Evolutionary conservation across 2,113 vertebrate species (phyloP).

Genomic region (Ranitomeya variabilis): DNA sequence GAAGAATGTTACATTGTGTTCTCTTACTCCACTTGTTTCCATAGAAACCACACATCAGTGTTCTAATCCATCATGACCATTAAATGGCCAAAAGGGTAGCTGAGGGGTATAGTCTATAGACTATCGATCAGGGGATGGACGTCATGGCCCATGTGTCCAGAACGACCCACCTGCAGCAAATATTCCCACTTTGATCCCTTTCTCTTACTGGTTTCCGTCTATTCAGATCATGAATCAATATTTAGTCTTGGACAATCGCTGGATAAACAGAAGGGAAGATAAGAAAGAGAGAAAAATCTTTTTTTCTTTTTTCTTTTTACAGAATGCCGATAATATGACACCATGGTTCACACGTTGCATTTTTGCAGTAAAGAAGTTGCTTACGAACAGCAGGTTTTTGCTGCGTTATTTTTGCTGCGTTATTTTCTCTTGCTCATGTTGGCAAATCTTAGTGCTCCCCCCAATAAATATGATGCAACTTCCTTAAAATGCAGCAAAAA

Average conservation of each 20-base stretch:
- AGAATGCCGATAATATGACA: no score
- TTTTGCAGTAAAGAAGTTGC: no score
- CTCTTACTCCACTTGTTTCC: background rate
- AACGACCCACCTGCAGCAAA: background rate
- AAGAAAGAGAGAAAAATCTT: background rate
- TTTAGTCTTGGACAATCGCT: background rate
- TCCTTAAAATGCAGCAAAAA: no score
- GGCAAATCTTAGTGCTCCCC: no score
- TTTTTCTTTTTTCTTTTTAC: no score
- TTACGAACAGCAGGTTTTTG: no score
- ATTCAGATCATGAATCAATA: background rate
- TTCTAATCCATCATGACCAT: background rate
- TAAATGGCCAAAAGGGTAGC: background rate
- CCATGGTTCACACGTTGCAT: no score
- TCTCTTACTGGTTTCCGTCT: no score
- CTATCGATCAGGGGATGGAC: background rate
- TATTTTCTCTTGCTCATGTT: no score
- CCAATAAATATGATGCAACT: no score
- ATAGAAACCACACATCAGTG: background rate
- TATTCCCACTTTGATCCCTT: background rate
- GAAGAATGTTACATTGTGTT: background rate
- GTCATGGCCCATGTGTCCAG: no score
- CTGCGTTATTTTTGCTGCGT: no score
- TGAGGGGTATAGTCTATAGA: background rate
- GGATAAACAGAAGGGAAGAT: background rate